Conservation (phyloP, 2,797 vertebrate genomes). For the Enteromius treurensis region DNA sequence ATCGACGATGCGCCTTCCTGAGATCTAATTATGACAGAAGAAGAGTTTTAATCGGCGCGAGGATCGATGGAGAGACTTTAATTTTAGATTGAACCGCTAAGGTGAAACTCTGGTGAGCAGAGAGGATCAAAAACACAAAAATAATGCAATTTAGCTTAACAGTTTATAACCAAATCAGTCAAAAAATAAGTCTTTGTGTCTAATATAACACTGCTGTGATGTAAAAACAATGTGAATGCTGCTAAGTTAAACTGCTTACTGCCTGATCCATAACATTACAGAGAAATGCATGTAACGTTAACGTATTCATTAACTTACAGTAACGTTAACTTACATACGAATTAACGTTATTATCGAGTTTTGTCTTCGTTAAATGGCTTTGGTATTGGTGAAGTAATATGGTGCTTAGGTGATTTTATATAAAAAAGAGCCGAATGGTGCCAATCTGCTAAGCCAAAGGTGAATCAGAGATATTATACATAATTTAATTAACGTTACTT, state of each 20-base stretch:
- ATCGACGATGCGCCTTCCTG: conserved; percentile 18
- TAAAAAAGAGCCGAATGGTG: neutral
- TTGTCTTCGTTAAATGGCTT: neutral
- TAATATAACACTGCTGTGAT: neutral
- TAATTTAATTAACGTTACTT: no score
- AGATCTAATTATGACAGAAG: conserved; percentile 1
- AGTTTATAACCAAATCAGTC: neutral
- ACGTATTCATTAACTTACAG: neutral
- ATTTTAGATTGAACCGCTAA: conserved; percentile 45
- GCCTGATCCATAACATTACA: neutral
- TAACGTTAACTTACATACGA: neutral
- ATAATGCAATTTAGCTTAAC: neutral
- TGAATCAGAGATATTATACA: neutral
- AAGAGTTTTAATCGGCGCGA: conserved; percentile 8
- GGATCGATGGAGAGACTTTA: conserved; percentile 49
- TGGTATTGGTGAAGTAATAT: neutral
- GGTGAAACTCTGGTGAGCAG: conserved; percentile 50
- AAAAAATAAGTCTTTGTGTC: neutral
- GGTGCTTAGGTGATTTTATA: neutral
- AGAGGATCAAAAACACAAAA: neutral
- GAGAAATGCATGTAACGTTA: neutral
- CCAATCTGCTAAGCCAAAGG: neutral
- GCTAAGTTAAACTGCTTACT: neutral
- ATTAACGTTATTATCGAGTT: no score
- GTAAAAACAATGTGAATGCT: neutral